Evolutionary conservation across 1,140 invertebrate species (phyloP).

Genomic region (Agrypnia vestita): DNA sequence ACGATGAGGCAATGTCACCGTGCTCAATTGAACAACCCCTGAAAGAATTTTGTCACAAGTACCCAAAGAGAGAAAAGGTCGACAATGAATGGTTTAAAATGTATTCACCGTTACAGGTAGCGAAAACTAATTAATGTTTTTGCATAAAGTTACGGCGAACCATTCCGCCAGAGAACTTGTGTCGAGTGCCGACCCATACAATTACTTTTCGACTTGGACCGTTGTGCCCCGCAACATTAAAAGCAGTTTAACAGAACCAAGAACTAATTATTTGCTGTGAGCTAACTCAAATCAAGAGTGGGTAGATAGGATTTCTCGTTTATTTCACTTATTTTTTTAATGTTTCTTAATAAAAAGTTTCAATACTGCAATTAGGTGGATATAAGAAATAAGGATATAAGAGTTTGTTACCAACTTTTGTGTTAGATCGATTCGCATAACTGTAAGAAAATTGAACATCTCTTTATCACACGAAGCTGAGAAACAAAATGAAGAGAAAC

Average conservation of each 20-base stretch:
- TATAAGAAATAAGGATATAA: too few species aligned
- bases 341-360: too few species aligned
- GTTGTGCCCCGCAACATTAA: conserved; percentile 39
- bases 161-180: conserved; percentile 36
- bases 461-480: too few species aligned
- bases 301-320: background rate
- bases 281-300: conserved; percentile 21
- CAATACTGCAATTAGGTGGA: too few species aligned
- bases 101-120: conserved; percentile 39
- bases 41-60: conserved; percentile 10
- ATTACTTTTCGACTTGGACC: conserved; percentile 35
- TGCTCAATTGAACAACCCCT: background rate
- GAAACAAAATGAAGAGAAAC: too few species aligned
- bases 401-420: too few species aligned
- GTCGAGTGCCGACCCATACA: conserved; percentile 28
- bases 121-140: conserved; percentile 47
- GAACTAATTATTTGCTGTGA: conserved; percentile 42
- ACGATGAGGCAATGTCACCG: too few species aligned
- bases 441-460: too few species aligned
- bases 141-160: conserved; percentile 31
- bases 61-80: background rate
- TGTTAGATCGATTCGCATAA: too few species aligned
- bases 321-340: too few species aligned
- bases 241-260: conserved; percentile 34
- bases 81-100: conserved; percentile 36